Base-by-base conservation (phyloP, 1,140 invertebrate genomes). In the Drosophila bipectinata region DNA sequence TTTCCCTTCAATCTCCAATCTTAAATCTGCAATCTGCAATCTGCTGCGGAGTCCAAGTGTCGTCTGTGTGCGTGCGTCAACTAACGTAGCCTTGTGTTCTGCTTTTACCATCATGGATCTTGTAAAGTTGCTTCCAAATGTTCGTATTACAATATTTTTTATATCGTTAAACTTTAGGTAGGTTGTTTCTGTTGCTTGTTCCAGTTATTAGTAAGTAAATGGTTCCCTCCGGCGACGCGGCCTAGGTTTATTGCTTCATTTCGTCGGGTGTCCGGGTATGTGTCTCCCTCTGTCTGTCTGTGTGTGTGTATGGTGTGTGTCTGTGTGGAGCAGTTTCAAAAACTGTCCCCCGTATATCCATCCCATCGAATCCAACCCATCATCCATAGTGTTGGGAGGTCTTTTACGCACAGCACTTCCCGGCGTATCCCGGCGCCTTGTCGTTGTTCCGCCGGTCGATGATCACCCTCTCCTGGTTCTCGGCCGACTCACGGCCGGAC, bases 381-480 rank as follows among this genome's bases (percentile, higher is more conserved):
- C 61, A 21, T 21, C 51, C 47, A 51, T 30, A 34, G 28, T 37
- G 12, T 44, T 2, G 14, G 39, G 14, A 30, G 64, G 49, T 44
- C 41, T 74, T 75, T 91, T 92, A 92, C 81, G 91, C 83, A 82
- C 91, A 92, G 79, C 91, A 92, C 73, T 91, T 89, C 21, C 21
- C 21, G 62, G 77, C 91, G 55, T 92, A 92, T 41, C 90, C 80
- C 59, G 92, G 88, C 59, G 91, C 83, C 72, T 89, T 93, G 34
- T 92, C 88, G 57, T 91, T 91, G 55, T 92, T 92, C 91, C 93
- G 93, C 87, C 93, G 92, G 92, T 95, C 94, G 5, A 95, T 93
- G 49, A 93, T 94, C 14, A 96, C 94, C 73, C 94, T 93, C 83
- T 95, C 95, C 2, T 94, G 93, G 73, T 94, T 94, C 84, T 96